Evolutionary conservation across 2,113 vertebrate species (phyloP).

Genomic region (Motacilla alba): DNA sequence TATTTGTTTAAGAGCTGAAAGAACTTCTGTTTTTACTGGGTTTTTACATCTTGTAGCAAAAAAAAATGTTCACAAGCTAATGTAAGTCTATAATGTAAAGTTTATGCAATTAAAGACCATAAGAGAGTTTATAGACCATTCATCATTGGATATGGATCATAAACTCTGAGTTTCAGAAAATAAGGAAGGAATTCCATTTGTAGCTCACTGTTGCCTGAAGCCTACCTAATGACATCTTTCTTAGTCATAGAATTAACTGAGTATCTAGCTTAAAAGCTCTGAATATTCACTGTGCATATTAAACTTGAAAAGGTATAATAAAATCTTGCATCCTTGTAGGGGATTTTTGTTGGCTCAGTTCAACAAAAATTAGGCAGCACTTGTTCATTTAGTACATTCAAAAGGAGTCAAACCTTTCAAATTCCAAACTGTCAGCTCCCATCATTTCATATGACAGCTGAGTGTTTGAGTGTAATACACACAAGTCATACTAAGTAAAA

Average conservation of each 20-base stretch:
- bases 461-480: constrained; percentile 65
- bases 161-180: constrained; percentile 76
- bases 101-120: constrained; percentile 75
- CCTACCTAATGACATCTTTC: constrained; percentile 76
- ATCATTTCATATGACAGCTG: constrained; percentile 72
- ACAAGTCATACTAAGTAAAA: constrained; percentile 53
- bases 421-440: constrained; percentile 71
- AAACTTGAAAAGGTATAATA: constrained; percentile 68
- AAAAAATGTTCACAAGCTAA: constrained; percentile 58
- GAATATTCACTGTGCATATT: constrained; percentile 68
- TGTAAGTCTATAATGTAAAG: constrained; percentile 68
- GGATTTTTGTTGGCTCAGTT: constrained; percentile 70
- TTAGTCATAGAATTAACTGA: constrained; percentile 73
- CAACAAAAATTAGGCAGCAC: constrained; percentile 70
- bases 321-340: constrained; percentile 66
- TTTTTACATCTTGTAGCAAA: constrained; percentile 56
- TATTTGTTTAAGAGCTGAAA: not conserved
- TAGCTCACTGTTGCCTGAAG: constrained; percentile 75
- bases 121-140: constrained; percentile 76
- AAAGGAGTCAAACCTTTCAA: constrained; percentile 73
- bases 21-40: not conserved
- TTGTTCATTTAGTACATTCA: constrained; percentile 73
- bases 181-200: constrained; percentile 75
- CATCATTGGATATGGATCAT: constrained; percentile 74
- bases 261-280: constrained; percentile 69